A percentile compares a stretch with the other conserved stretches of the same genome.
Evolutionary conservation across 2,113 vertebrate species (phyloP).

Genomic region (Syngnathus typhle): DNA sequence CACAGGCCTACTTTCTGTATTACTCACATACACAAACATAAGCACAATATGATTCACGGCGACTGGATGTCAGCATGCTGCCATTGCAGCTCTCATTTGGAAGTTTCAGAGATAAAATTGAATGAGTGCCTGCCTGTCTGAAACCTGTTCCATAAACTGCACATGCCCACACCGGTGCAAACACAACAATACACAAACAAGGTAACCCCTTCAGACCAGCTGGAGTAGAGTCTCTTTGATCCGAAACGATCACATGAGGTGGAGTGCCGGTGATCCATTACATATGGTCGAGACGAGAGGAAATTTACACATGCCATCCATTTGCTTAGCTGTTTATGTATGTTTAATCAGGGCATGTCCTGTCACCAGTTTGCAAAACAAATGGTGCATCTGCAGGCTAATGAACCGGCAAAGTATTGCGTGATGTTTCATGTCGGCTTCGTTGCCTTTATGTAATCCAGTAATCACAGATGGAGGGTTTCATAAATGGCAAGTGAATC

Average conservation of each 20-base stretch:
- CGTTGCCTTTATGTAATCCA: conserved; percentile 14
- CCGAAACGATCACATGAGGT: conserved; percentile 44
- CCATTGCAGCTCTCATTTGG: conserved; percentile 52
- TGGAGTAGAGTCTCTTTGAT: conserved; percentile 23
- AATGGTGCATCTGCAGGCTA: conserved; percentile 40
- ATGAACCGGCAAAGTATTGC: conserved; percentile 20
- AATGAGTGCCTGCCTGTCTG: conserved; percentile 41
- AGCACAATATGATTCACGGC: conserved; percentile 47
- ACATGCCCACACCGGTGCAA: conserved; percentile 20
- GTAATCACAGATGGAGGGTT: conserved; percentile 17
- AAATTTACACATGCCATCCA: conserved; percentile 39
- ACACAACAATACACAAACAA: conserved; percentile 34
- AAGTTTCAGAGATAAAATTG: conserved; percentile 63
- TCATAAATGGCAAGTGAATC: conserved; percentile 26
- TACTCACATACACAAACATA: conserved; percentile 21
- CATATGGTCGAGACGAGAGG: conserved; percentile 35
- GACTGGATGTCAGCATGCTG: conserved; percentile 55
- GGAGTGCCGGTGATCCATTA: conserved; percentile 25
- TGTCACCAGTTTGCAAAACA: conserved; percentile 40
- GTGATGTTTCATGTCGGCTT: conserved; percentile 30
- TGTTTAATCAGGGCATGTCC: conserved; percentile 43
- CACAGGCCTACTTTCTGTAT: conserved; percentile 6
- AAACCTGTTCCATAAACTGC: conserved; percentile 15
- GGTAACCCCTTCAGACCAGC: conserved; percentile 17
- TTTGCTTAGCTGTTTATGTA: conserved; percentile 49